Evolutionary conservation across 2,113 vertebrate species (phyloP).

Genomic region (Seriola aureovittata): DNA sequence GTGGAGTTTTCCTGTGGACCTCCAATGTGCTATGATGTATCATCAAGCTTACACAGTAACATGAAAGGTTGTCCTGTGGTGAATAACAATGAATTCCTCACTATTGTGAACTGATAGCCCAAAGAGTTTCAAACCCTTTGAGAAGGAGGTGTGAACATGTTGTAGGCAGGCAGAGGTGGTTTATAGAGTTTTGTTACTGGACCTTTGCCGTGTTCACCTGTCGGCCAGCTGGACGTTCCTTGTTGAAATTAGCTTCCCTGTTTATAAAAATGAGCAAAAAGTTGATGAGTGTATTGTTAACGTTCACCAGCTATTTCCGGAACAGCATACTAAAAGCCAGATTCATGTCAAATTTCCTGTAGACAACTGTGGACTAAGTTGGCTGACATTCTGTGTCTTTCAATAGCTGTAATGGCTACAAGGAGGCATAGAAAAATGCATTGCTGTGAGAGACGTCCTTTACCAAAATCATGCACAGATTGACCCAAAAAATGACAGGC

Average conservation of each 20-base stretch:
- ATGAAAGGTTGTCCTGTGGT: neutral
- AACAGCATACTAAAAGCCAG: neutral
- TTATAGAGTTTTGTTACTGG: conserved; percentile 60
- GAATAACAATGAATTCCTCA: conserved; percentile 12
- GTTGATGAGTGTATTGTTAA: neutral
- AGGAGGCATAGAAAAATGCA: conserved; percentile 12
- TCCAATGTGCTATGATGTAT: too few relatives aligned
- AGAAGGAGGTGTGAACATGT: conserved; percentile 64
- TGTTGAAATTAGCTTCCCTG: neutral
- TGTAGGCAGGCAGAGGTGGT: conserved; percentile 40
- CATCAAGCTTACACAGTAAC: neutral
- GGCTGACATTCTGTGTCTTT: neutral
- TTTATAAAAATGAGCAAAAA: neutral
- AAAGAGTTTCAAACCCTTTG: conserved; percentile 8
- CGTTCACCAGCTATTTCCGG: neutral
- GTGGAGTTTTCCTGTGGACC: neutral
- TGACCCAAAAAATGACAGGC: conserved; percentile 61
- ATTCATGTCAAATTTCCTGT: neutral
- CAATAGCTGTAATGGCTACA: conserved; percentile 21
- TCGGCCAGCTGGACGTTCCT: conserved; percentile 48
- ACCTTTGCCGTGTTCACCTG: conserved; percentile 59
- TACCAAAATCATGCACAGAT: conserved; percentile 49
- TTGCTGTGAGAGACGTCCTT: conserved; percentile 27
- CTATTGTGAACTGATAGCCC: neutral
- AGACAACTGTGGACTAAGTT: neutral